Conservation (phyloP, 2,888 invertebrate genomes). For the Luperina testacea region DNA sequence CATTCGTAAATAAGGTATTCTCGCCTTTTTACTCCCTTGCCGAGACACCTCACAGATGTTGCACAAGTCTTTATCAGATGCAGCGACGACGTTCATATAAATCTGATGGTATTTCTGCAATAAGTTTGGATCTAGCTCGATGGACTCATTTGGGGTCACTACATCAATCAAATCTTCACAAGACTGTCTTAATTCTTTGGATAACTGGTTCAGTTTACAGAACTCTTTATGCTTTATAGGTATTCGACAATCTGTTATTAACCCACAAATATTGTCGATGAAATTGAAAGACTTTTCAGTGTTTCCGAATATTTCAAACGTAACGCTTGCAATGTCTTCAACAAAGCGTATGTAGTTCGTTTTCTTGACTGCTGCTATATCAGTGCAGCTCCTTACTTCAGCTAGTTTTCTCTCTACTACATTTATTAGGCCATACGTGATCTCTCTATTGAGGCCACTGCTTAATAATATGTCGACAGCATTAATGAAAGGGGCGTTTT, state of each 20-base stretch:
- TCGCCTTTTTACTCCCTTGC: constrained; percentile 81
- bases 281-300: constrained; percentile 86
- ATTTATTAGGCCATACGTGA: constrained; percentile 88
- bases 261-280: constrained; percentile 83
- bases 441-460: constrained; percentile 87
- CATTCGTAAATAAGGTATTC: constrained; percentile 88
- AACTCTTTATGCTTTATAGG: constrained; percentile 88
- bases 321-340: constrained; percentile 87
- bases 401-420: constrained; percentile 88
- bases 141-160: constrained; percentile 73
- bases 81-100: constrained; percentile 87
- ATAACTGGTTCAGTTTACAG: constrained; percentile 85
- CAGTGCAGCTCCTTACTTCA: constrained; percentile 84
- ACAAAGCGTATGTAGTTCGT: constrained; percentile 87
- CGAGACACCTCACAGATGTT: constrained; percentile 83
- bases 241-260: constrained; percentile 85
- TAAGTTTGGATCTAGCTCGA: constrained; percentile 77
- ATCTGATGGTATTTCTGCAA: constrained; percentile 86
- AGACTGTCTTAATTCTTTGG: constrained; percentile 85
- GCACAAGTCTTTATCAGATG: constrained; percentile 86
- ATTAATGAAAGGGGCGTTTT: constrained; percentile 87
- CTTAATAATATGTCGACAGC: constrained; percentile 87
- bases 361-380: constrained; percentile 85
- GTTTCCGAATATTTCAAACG: constrained; percentile 87
- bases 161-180: constrained; percentile 86